Conservation (phyloP, 2,797 vertebrate genomes). For the Loriculus beryllinus region DNA sequence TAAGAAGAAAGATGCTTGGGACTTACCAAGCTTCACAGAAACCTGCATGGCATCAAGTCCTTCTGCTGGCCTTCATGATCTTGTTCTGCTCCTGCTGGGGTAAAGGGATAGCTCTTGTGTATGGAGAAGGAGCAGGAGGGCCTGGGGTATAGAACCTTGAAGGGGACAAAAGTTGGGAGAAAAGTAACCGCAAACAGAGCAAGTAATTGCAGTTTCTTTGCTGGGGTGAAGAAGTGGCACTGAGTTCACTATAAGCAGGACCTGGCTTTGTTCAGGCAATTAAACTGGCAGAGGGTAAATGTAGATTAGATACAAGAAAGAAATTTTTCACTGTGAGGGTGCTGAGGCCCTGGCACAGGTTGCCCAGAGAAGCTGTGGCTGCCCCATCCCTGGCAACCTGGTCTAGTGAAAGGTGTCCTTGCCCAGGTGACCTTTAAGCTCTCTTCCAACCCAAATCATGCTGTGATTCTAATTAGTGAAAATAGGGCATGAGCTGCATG, state of each 20-base stretch:
- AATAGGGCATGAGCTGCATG: not conserved
- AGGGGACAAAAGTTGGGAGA: not conserved
- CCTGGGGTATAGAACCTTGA: not conserved
- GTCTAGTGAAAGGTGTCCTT: not conserved
- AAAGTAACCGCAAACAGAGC: not conserved
- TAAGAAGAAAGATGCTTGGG: not conserved
- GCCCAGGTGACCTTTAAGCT: not conserved
- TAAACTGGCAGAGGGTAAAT: not conserved
- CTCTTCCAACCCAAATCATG: not conserved
- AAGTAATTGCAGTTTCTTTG: not conserved
- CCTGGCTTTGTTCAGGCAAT: not conserved
- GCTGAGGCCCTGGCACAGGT: fast-evolving
- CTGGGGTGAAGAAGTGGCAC: not conserved
- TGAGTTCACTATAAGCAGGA: not conserved
- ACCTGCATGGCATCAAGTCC: not conserved
- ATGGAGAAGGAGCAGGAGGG: not conserved
- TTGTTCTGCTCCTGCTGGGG: not conserved
- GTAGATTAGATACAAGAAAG: not conserved
- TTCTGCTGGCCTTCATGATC: not conserved
- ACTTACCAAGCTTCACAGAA: not conserved
- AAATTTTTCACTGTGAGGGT: not conserved
- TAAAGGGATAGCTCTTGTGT: not conserved
- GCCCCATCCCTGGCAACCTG: not conserved
- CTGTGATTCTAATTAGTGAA: not conserved
- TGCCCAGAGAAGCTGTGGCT: not conserved